Evolutionary conservation across 2,888 invertebrate species (phyloP), one percentile per base, ranked within the genome.

Genomic region (Drosophila kanekoi): DNA sequence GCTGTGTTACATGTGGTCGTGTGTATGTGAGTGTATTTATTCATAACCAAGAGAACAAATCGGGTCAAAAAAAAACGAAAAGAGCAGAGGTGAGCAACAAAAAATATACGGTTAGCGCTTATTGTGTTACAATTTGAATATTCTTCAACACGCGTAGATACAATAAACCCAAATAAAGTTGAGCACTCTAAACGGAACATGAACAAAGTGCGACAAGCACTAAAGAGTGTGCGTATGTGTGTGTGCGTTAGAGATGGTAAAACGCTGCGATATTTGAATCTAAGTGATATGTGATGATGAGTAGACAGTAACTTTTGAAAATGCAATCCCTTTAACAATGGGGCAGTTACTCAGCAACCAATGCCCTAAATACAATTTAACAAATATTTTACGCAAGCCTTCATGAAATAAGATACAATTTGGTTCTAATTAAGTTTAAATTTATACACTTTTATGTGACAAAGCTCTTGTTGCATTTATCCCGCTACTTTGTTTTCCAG

Each of bases 21-120:
- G 64, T 71, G 52, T 73, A 59, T 84, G 65, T 66, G 62, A 52
- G 48, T 56, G 68, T 79, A 71, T 74, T 70, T 84, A 66, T 79
- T 81, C 79, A 70, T 73, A 81, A 67, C 64, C 53, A 54, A 74
- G 45, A 51, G 52, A 33, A 54, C 60, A 51, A 76, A 57, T n/a
- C 10, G 9, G 6, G 16, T 18, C 4, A 20, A 43, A 49, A 10
- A 13, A 38, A 37, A 9, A 10, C 37, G 11, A 44, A 41, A 56
- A 47, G 16, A 16, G n/a, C 33, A 14, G 11, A 16, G 13, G 13
- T n/a, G 13, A 47, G 8, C 5, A 48, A n/a, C 13, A 37, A n/a
- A 4, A 38, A 48, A 35, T 35, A 49, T 38, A 10, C 13, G 28
- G 8, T 38, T 18, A 18, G 18, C 14, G 13, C n/a, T 2, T 0